Evolutionary conservation across 2,888 invertebrate genomes (phyloP), one percentile per base, ranked within the genome.

Genomic region (Neoaliturus tenellus): DNA sequence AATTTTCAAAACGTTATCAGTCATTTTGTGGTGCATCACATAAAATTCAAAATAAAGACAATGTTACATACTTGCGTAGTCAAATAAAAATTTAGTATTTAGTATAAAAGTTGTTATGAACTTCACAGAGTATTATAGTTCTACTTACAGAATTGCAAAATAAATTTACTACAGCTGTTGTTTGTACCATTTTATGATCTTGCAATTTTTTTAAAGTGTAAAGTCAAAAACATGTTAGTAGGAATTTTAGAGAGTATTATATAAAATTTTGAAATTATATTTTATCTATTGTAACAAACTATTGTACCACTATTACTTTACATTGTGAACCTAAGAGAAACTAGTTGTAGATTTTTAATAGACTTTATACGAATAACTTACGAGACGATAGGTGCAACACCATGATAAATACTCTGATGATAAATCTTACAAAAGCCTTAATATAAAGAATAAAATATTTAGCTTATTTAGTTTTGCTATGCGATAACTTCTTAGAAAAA

Each of bases 401-500:
- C 67, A 67, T 67, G 10, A 67, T 33, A 58, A 25, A 28, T n/a
- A 67, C 51, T 51, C 1, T 39, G 5, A 55, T 20, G 6, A 55
- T 28, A 67, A 67, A 67, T 14, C 67, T 33, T 67, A 67, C 31
- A 67, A 67, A 67, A 67, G 67, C 67, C 67, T 67, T 67, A 67
- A 67, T n/a, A 67, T 33, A 67, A 67, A 33, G 23, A 58, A 58
- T 14, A 23, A 58, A 67, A 67, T 31, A n/a, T 31, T 67, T 67
- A 67, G 67, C 28, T 67, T 58, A 17, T 67, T 67, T 33, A 67
- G 67, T 67, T 67, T 67, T 67, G 67, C 67, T 67, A 67, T 67
- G 31, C 67, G n/a, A 67, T 33, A 33, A 31, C 67, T 67, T 67
- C 31, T 25, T 67, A 67, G 67, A n/a, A 51, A 51, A 39, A 51